These are phyloP conservation scores for Centropristis striata DNA, from an alignment of 2,113 vertebrate species.

Conservation along the genomic window DNA sequence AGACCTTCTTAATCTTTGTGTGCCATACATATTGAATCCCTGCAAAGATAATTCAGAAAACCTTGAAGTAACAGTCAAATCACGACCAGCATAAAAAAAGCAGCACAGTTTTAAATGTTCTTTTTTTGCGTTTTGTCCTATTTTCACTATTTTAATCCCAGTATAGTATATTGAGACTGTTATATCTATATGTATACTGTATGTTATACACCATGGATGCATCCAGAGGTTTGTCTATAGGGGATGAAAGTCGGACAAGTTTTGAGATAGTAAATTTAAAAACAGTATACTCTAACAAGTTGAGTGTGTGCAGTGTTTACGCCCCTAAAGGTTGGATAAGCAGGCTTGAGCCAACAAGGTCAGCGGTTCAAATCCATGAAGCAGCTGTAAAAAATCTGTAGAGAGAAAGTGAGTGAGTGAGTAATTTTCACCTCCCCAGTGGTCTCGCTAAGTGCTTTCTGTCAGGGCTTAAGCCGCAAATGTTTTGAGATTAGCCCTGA, in stretches of 20 bases:
- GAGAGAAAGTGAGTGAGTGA: slow-evolving; percentile 16
- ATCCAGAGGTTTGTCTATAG: neutral
- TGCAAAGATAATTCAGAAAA: too few species aligned
- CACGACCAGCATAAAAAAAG: too few species aligned
- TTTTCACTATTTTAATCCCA: too few species aligned
- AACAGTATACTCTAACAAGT: neutral
- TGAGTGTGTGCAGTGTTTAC: slow-evolving; percentile 21
- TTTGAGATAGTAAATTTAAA: neutral
- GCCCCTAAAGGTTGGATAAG: slow-evolving; percentile 35
- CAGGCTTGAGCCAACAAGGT: slow-evolving; percentile 40
- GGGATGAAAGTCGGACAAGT: neutral
- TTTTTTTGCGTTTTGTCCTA: too few species aligned
- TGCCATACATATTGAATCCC: too few species aligned
- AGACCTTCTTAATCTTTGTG: too few species aligned
- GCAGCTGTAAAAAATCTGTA: slow-evolving; percentile 29
- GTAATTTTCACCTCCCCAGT: slow-evolving; percentile 51
- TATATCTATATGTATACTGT: too few species aligned
- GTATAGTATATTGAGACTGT: too few species aligned
- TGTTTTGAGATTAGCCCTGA: slow-evolving; percentile 60
- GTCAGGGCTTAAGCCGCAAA: slow-evolving; percentile 45
- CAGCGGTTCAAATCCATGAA: slow-evolving; percentile 49
- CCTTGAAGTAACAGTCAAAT: too few species aligned
- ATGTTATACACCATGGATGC: too few species aligned
- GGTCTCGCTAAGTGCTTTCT: slow-evolving; percentile 59
- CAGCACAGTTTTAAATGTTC: too few species aligned